Evolutionary conservation across 1,140 invertebrate genomes (phyloP).

Genomic region (Saccostrea cuccullata): DNA sequence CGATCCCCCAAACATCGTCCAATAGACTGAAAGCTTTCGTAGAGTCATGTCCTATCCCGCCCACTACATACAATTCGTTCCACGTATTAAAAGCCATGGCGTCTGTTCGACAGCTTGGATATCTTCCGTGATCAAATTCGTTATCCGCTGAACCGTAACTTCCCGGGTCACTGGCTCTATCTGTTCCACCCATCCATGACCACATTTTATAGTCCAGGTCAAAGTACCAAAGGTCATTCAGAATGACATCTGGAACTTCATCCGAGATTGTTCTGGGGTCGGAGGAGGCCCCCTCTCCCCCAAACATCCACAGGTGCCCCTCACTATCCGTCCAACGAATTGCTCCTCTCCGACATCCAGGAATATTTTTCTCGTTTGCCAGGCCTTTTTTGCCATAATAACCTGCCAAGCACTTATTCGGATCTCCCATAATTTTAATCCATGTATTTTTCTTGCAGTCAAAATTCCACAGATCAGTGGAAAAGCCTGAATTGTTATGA

Average conservation of each 20-base stretch:
- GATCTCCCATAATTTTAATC: conserved; percentile 51
- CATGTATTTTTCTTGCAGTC: conserved; percentile 56
- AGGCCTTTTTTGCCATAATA: conserved; percentile 39
- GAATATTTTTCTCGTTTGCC: conserved; percentile 41
- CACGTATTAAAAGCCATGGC: conserved; percentile 54
- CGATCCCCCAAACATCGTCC: conserved; percentile 49
- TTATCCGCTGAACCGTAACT: conserved; percentile 39
- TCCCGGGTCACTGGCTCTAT: conserved; percentile 50
- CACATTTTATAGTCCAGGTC: conserved; percentile 53
- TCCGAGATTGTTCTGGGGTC: not conserved
- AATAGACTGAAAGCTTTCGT: conserved; percentile 35
- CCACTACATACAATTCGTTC: conserved; percentile 60
- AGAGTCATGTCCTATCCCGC: conserved; percentile 60
- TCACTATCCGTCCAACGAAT: conserved; percentile 56
- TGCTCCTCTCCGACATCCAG: conserved; percentile 59
- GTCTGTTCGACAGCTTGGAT: conserved; percentile 57
- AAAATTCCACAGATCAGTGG: conserved; percentile 66
- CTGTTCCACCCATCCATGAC: conserved; percentile 61
- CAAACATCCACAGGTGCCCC: conserved; percentile 67
- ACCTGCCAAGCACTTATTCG: conserved; percentile 32
- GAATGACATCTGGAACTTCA: conserved; percentile 44
- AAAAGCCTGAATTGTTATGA: conserved; percentile 55
- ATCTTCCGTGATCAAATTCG: conserved; percentile 37
- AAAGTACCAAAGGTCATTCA: conserved; percentile 67
- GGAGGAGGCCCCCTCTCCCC: conserved; percentile 60